Evolutionary conservation across 2,888 invertebrate genomes (phyloP), one percentile per base, ranked within the genome.

Genomic region (Volucella zonaria): DNA sequence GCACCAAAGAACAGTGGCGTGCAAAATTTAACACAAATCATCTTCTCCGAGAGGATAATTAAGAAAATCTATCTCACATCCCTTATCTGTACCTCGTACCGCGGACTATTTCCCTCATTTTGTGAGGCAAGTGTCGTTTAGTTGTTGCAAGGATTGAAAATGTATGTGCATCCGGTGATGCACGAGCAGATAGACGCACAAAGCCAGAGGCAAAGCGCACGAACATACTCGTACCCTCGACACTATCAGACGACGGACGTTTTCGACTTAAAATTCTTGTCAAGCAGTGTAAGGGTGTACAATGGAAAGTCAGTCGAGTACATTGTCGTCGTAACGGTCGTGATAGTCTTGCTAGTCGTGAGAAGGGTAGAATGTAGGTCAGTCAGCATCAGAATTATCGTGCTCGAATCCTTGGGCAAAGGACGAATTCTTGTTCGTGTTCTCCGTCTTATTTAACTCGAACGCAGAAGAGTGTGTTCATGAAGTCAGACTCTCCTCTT

Each of bases 201-300:
- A 61, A 71, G 18, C 18, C 47, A 45, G 40, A 58, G 9, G 15
- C n/a, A 49, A 40, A 43, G 18, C 52, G 12, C 62, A 64, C 71
- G 56, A 73, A 64, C 67, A 62, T 45, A n/a, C n/a, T n/a, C n/a
- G n/a, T n/a, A 40, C 49, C 78, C 64, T 64, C 70, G 68, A 75
- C 74, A 74, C 64, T 74, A 79, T 79, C 79, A 83, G 64, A 15
- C 78, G 56, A 62, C 78, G 68, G 62, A 82, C 47, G 77, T 66
- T 77, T 70, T 68, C 56, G 67, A 68, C 80, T 62, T 75, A 38
- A 75, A 74, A 68, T 38, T 56, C 61, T 43, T 68, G 61, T 59
- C 42, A 31, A 62, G 52, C 23, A 52, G 45, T 38, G 42, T 15
- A 68, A 23, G 23, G 3, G 23, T 23, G 23, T 23, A 23, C 23